phyloP scores from a whole-genome alignment of 2,888 invertebrate genomes.

The Therioaphis trifolii region DNA sequence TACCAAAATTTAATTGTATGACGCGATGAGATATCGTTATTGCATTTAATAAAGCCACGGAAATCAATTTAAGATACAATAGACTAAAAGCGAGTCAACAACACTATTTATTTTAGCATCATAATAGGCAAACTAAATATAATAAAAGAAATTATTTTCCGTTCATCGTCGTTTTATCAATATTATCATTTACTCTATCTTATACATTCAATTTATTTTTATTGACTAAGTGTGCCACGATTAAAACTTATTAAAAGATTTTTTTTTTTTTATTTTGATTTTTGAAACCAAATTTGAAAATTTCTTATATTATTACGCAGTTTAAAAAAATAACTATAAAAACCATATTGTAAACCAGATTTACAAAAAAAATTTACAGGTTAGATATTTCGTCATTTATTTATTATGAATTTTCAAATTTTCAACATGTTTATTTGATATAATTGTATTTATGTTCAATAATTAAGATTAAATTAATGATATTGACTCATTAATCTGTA shows the following conservation, averaged over 20 bases:
- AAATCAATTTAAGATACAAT: slow-evolving; percentile 22
- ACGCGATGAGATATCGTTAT: not conserved
- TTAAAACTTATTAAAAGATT: not conserved
- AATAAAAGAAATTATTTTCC: not conserved
- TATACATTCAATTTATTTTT: not conserved
- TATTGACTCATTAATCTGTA: no score
- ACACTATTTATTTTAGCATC: not conserved
- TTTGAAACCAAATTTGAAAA: not conserved
- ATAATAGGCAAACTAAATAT: not conserved
- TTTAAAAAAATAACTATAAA: not conserved
- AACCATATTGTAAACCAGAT: no score
- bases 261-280: not conserved
- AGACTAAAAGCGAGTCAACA: not conserved
- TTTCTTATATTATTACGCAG: not conserved
- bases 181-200: not conserved
- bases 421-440: no score
- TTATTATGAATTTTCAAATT: no score
- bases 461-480: no score
- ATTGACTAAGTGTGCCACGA: not conserved
- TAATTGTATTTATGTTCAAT: no score
- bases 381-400: no score
- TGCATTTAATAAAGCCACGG: not conserved
- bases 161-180: not conserved
- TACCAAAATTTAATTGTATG: not conserved
- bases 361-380: no score